Percentiles rank a stretch among this genome's conserved stretches.
These are phyloP conservation scores for Lasaia peninsularis DNA, from an alignment of 1,140 invertebrate genomes.

Conservation along the genomic window DNA sequence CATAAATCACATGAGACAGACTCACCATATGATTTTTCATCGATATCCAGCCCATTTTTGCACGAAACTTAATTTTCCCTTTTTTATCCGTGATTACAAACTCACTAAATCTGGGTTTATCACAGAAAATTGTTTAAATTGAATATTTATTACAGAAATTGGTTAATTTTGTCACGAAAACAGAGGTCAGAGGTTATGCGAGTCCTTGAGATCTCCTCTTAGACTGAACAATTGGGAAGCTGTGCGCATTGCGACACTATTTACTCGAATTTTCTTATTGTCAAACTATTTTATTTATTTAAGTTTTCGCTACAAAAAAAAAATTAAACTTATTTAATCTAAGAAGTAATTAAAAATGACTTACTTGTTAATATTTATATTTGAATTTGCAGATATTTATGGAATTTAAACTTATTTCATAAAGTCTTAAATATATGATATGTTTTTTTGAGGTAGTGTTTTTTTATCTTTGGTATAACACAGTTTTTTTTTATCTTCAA, in stretches of 20 bases:
- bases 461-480: too few relatives aligned
- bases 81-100: constrained; percentile 49
- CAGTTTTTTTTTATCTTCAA: neutral
- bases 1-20: constrained; percentile 7
- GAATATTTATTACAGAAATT: neutral
- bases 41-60: constrained; percentile 70
- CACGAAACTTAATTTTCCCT: constrained; percentile 51
- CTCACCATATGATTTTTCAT: constrained; percentile 74
- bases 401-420: too few relatives aligned
- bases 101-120: constrained; percentile 5
- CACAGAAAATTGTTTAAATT: neutral
- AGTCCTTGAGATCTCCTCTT: constrained; percentile 58
- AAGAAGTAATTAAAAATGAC: too few relatives aligned
- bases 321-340: neutral
- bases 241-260: constrained; percentile 71
- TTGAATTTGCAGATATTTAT: too few relatives aligned
- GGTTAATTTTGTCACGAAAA: constrained; percentile 14
- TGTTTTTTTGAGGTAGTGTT: neutral
- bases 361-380: neutral
- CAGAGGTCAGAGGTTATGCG: constrained; percentile 53
- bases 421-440: too few relatives aligned
- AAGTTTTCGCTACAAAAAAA: neutral
- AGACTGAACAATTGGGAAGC: constrained; percentile 65
- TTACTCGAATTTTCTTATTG: constrained; percentile 37
- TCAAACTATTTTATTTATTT: constrained; percentile 17